Conservation (phyloP, 1,140 invertebrate species). For the Pseudomyrmex pallidus region DNA sequence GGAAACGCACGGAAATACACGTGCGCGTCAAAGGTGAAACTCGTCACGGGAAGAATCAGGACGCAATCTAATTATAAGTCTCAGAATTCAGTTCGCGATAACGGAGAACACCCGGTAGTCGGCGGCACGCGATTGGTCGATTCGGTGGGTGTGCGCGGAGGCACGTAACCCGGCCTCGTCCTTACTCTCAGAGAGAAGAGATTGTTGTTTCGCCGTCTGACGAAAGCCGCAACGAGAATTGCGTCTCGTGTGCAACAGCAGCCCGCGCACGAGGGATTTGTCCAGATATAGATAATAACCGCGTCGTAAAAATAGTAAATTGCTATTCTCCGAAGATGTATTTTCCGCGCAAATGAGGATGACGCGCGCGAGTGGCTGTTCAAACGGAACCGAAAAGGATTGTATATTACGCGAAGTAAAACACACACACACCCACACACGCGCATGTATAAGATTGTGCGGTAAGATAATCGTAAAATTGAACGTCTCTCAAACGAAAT, state of each 20-base stretch:
- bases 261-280: background rate
- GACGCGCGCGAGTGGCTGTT: constrained; percentile 2
- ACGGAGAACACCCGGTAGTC: constrained; percentile 33
- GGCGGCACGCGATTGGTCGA: constrained; percentile 62
- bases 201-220: constrained; percentile 25
- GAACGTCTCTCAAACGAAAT: too few relatives aligned
- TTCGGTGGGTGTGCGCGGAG: constrained; percentile 64
- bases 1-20: background rate
- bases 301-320: constrained; percentile 40
- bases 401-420: too few relatives aligned
- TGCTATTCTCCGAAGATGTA: constrained; percentile 1
- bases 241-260: constrained; percentile 9
- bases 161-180: constrained; percentile 60
- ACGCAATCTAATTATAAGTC: background rate
- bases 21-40: too few relatives aligned
- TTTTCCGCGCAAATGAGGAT: background rate
- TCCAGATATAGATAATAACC: too few relatives aligned
- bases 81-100: background rate
- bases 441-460: too few relatives aligned
- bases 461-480: too few relatives aligned
- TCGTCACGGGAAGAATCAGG: background rate
- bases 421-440: too few relatives aligned
- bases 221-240: constrained; percentile 55
- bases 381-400: background rate
- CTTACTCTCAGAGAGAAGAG: background rate